Base-by-base conservation (phyloP, 2,888 invertebrate genomes). In the Drosophila setosimentum region DNA sequence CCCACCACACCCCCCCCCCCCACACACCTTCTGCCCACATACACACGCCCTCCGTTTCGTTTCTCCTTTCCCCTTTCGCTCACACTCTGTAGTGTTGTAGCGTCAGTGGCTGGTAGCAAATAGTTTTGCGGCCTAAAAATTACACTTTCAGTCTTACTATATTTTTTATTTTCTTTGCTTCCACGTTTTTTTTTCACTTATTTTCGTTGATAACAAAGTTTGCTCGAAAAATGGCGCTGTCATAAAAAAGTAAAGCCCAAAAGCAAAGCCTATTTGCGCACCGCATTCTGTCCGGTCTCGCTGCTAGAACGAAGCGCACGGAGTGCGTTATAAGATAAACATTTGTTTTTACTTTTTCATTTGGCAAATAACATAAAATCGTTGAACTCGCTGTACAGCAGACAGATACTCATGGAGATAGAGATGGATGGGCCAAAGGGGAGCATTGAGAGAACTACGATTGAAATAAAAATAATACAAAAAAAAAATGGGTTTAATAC, bases 261-360 rank as follows among this genome's bases (percentile, higher is more conserved):
- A 82, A 86, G 87, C 83, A 90, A 90, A 82, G 82, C 87, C 77
- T 87, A 86, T 87, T 85, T 87, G 89, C 86, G 73, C 68, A 88
- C 63, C 73, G 73, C 78, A 76, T 75, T 73, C 27, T 80, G 77
- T 72, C n/a, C 80, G 77, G 64, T 61, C 78, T 45, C 57, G 58
- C 40, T 59, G 64, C 55, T 60, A 76, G 75, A 70, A 64, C 54
- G 59, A 55, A 68, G 30, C 68, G 67, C 73, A 57, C 27, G 55
- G 77, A 74, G 75, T 81, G 77, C 82, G 72, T 70, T 83, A 71
- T 76, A 87, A 87, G 90, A 90, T 86, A 87, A 87, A 87, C 82
- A 88, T 88, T 90, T 88, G 73, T 82, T 87, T 90, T 86, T 80
- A 88, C 87, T 86, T 90, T 89, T 88, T 72, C 87, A 90, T 90